These are phyloP conservation scores for Argyresthia goedartella DNA, from an alignment of 2,888 invertebrate genomes.

Conservation along the genomic window DNA sequence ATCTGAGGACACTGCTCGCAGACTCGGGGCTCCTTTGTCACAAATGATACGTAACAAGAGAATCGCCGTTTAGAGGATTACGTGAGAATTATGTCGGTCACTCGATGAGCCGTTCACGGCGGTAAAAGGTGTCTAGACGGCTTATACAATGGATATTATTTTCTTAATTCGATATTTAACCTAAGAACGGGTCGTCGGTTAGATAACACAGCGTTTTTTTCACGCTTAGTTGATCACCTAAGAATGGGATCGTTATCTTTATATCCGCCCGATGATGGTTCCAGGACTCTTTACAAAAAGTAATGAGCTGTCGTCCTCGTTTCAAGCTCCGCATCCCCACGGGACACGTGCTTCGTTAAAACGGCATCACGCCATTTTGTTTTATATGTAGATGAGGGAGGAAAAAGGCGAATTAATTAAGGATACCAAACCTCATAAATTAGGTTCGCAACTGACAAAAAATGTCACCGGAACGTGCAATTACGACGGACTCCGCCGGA, in stretches of 20 bases:
- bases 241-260: neutral
- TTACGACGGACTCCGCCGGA: conserved; percentile 17
- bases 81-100: conserved; percentile 18
- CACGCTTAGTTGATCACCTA: neutral
- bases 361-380: neutral
- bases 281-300: neutral
- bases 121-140: neutral
- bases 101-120: conserved; percentile 10
- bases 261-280: neutral
- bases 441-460: conserved; percentile 35
- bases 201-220: neutral
- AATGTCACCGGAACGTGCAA: conserved; percentile 19
- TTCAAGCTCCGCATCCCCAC: neutral
- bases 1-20: conserved; percentile 12
- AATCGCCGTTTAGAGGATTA: conserved; percentile 6
- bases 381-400: conserved; percentile 8
- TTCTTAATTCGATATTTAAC: neutral
- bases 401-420: conserved; percentile 38
- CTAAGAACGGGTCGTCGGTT: neutral
- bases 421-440: conserved; percentile 34
- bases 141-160: neutral
- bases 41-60: conserved; percentile 20
- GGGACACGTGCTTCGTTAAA: neutral
- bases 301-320: conserved; percentile 1
- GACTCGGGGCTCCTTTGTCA: conserved; percentile 17